Evolutionary conservation across 2,113 vertebrate species (phyloP).

Genomic region (Triplophysa dalaica): DNA sequence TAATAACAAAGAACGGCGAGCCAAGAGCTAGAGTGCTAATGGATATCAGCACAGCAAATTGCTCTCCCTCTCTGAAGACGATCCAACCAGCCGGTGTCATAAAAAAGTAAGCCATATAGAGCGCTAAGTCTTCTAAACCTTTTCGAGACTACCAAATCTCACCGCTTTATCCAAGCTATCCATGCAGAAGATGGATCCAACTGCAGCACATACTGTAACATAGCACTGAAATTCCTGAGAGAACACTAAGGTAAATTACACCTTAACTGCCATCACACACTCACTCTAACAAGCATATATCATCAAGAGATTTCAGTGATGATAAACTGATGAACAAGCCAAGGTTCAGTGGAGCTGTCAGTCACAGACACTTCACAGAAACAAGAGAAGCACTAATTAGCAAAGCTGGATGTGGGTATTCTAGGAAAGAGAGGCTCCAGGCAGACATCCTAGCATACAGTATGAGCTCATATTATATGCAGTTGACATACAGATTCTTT

Average conservation of each 20-base stretch:
- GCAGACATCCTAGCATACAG: slow-evolving; percentile 1
- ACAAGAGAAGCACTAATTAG: slow-evolving; percentile 25
- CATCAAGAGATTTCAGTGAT: slow-evolving; percentile 17
- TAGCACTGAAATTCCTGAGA: neutral
- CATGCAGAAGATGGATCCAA: neutral
- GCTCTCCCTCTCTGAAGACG: slow-evolving; percentile 26
- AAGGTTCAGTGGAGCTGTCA: slow-evolving; percentile 35
- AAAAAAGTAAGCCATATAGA: neutral
- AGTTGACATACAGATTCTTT: neutral
- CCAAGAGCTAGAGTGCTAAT: slow-evolving; percentile 31
- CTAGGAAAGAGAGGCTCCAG: neutral
- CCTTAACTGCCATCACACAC: slow-evolving; percentile 15
- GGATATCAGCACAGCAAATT: slow-evolving; percentile 35
- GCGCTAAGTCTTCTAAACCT: neutral
- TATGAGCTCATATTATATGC: neutral
- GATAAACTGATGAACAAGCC: slow-evolving; percentile 35
- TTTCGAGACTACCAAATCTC: neutral
- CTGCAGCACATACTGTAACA: neutral
- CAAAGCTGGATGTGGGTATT: slow-evolving; percentile 40
- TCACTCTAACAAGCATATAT: slow-evolving; percentile 27
- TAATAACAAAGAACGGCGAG: slow-evolving; percentile 46
- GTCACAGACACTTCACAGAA: slow-evolving; percentile 14
- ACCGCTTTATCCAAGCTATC: neutral
- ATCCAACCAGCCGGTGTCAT: neutral
- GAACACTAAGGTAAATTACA: slow-evolving; percentile 27